phyloP scores from a whole-genome alignment of 1,140 invertebrate genomes.

The Tetraneura akinire region DNA sequence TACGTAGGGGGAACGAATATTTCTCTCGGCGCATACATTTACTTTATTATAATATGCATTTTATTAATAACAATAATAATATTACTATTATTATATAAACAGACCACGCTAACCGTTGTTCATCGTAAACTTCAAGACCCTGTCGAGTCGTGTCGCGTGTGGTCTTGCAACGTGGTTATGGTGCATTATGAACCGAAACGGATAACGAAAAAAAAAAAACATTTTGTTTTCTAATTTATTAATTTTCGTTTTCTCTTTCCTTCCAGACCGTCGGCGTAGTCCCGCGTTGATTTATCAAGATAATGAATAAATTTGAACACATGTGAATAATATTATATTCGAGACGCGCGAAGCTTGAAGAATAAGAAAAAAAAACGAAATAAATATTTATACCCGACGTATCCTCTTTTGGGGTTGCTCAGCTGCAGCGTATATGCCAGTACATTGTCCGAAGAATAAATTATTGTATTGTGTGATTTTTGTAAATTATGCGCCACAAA shows the following conservation, averaged over 20 bases:
- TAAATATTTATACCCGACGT: not conserved
- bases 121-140: slow-evolving; percentile 41
- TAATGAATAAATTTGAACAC: not conserved
- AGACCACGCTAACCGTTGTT: slow-evolving; percentile 45
- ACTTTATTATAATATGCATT: slow-evolving; percentile 8
- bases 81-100: slow-evolving; percentile 14
- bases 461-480: not conserved
- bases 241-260: slow-evolving; percentile 9
- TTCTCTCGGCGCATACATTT: not conserved
- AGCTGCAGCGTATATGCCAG: too few species aligned
- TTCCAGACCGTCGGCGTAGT: not conserved
- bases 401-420: too few species aligned
- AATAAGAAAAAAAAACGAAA: not conserved
- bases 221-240: slow-evolving; percentile 47
- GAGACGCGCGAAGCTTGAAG: slow-evolving; percentile 13
- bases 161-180: slow-evolving; percentile 26
- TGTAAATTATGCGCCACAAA: not conserved
- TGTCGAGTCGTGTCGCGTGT: slow-evolving; percentile 50
- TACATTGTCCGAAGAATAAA: not conserved
- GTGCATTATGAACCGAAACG: too few species aligned
- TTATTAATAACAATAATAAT: not conserved
- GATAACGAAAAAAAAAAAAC: slow-evolving; percentile 16
- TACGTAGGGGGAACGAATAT: not conserved
- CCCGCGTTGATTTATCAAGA: slow-evolving; percentile 40
- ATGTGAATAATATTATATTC: slow-evolving; percentile 33